Evolutionary conservation across 2,113 vertebrate genomes (phyloP).

Genomic region (Nicator chloris): DNA sequence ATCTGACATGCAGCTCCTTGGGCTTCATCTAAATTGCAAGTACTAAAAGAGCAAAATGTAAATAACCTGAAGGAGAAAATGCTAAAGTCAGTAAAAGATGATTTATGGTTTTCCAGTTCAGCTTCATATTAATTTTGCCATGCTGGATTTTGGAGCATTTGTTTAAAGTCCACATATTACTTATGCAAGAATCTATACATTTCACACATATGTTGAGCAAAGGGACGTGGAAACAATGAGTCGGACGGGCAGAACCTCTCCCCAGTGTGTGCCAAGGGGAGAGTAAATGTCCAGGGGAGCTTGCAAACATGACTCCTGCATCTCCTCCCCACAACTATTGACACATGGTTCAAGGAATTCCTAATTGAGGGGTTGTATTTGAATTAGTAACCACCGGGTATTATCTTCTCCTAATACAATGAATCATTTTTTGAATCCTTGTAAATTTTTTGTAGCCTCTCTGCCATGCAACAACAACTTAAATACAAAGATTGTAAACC

Average conservation of each 20-base stretch:
- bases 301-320: not conserved
- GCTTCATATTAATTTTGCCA: not conserved
- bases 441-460: not conserved
- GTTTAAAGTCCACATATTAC: not conserved
- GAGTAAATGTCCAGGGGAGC: not conserved
- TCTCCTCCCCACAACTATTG: not conserved
- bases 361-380: not conserved
- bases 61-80: not conserved
- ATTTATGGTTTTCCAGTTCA: not conserved
- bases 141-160: not conserved
- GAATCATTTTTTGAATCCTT: not conserved
- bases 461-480: not conserved
- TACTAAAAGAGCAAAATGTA: not conserved
- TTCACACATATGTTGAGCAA: not conserved
- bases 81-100: not conserved
- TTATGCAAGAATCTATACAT: not conserved
- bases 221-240: not conserved
- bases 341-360: not conserved
- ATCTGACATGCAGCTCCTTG: not conserved
- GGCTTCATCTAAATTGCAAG: constrained; percentile 10
- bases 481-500: not conserved
- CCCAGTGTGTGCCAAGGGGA: not conserved
- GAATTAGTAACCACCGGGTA: not conserved
- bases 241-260: not conserved
- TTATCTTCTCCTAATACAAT: not conserved